phyloP scores from a whole-genome alignment of 2,797 vertebrate genomes.

The Darevskia mixta region DNA sequence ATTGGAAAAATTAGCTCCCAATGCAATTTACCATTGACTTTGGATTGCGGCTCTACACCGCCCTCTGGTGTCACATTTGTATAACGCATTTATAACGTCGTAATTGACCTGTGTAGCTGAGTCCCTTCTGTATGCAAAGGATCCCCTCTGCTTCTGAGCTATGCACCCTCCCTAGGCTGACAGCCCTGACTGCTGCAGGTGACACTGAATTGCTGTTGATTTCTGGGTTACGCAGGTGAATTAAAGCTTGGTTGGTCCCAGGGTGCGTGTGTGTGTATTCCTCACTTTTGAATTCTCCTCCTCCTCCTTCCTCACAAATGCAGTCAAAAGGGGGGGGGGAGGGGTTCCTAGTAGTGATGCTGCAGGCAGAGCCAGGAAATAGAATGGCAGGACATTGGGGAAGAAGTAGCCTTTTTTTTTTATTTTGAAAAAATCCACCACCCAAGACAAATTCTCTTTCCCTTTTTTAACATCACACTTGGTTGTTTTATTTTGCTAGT shows the following conservation, averaged over 20 bases:
- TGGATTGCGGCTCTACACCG: too few relatives aligned
- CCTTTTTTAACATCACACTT: slow-evolving; percentile 69
- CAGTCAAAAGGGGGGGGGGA: slow-evolving; percentile 69
- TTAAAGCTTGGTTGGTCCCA: slow-evolving; percentile 73
- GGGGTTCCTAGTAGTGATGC: background rate
- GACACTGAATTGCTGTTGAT: background rate
- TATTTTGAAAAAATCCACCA: background rate
- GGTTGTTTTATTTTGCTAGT: slow-evolving; percentile 70
- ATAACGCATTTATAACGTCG: too few relatives aligned
- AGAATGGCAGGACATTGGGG: background rate
- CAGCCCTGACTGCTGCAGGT: background rate
- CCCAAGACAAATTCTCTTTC: slow-evolving; percentile 58
- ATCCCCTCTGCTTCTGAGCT: background rate
- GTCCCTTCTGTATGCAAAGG: background rate
- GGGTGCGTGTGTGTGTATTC: slow-evolving; percentile 70
- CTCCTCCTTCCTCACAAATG: slow-evolving; percentile 70
- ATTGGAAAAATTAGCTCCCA: too few relatives aligned
- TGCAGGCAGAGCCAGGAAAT: slow-evolving; percentile 25
- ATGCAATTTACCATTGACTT: too few relatives aligned
- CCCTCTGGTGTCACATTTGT: too few relatives aligned
- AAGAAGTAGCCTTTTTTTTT: slow-evolving; percentile 61
- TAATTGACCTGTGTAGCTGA: too few relatives aligned
- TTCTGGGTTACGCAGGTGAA: slow-evolving; percentile 63
- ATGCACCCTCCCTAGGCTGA: too few relatives aligned
- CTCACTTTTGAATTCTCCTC: slow-evolving; percentile 73